Base-by-base conservation (phyloP, 2,113 vertebrate species). In the Drymodes brunneopygia region DNA sequence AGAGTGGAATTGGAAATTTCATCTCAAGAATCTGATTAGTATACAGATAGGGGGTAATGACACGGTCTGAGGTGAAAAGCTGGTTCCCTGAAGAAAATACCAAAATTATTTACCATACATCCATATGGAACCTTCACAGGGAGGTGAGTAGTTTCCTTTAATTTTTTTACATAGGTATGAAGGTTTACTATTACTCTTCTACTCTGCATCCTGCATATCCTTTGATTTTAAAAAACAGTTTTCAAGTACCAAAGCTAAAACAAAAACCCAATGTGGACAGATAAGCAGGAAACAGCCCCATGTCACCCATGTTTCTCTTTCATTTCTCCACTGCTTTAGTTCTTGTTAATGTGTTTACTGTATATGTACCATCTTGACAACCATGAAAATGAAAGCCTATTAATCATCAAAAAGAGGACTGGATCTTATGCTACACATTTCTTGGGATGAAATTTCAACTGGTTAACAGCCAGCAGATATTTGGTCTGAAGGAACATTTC, bases 221-320 rank as follows among this genome's bases (percentile, higher is more conserved):
- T 88, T 64, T 56, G 33, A 67, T 36, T 56, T 24, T 62, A 16
- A 9, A 81, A 64, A 86, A 25, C 8, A 44, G 4, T 45, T 79
- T 81, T 81, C 22, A 71, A 74, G 35, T 28, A 53, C 11, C 16
- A 36, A 85, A 71, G 16, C 12, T 61, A 40, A 81, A 88, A 15
- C 19, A 40, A 61, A 78, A 64, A 5, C 1, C 7, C 3, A 1
- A 0, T 9, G 7, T 58, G 42, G 27, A 15, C 47, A 33, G 16
- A 38, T 23, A n/a, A 80, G 14, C 33, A 77, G 58, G 23, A 83
- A 50, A 38, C 16, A 83, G 27, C 4, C 58, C 77, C 44, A 61
- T 33, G 65, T 45, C 31, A 62, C 16, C n/a, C 10, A 27, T 36
- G 10, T 62, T 85, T 81, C 15, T 78, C 15, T 47, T 53, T 27